Evolutionary conservation across 2,797 vertebrate genomes (phyloP), one percentile per base, ranked within the genome.

Genomic region (Epinephelus coioides): DNA sequence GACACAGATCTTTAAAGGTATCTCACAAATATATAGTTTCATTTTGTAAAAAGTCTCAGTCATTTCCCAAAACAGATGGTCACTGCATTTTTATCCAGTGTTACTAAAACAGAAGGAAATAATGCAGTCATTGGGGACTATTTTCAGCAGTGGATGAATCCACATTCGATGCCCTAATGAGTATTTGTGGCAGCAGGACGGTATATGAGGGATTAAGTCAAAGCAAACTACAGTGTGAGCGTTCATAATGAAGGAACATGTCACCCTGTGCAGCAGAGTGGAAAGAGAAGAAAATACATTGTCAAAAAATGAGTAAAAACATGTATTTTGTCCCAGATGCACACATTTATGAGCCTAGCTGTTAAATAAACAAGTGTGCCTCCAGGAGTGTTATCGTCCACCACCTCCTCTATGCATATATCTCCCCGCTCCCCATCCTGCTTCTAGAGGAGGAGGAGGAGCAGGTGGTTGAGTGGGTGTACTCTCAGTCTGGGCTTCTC

Each of bases 381-480:
- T 84, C 27, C 69, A 74, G 72, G 43, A 59, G 2, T 46, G 10
- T 47, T 2, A 6, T 50, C 2, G 6, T 61, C 15, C 71, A 65
- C 27, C 69, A 43, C 17, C 23, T 59, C 55, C 43, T 69, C 1
- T 49, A 56, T 56, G 59, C 40, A 30, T 18, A 6, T 0, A 46
- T 21, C 5, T 17, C 55, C 27, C n/a, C 2, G 2, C 86, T 18
- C 46, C 40, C 55, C 54, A 0, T 5, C 63, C 13, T 46, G 40
- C 57, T 54, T 47, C 30, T 10, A 6, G 44, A 43, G 55, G 53
- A 44, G 68, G 47, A 88, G 87, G 85, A 71, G 90, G 75, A 93
- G 93, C 92, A 93, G 93, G 92, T 93, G 90, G 86, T 83, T 83
- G 85, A 83, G 91, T 87, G 90, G 88, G 92, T 76, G 87, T 88